Evolutionary conservation across 2,113 vertebrate species (phyloP).

Genomic region (Thamnaconus septentrionalis): DNA sequence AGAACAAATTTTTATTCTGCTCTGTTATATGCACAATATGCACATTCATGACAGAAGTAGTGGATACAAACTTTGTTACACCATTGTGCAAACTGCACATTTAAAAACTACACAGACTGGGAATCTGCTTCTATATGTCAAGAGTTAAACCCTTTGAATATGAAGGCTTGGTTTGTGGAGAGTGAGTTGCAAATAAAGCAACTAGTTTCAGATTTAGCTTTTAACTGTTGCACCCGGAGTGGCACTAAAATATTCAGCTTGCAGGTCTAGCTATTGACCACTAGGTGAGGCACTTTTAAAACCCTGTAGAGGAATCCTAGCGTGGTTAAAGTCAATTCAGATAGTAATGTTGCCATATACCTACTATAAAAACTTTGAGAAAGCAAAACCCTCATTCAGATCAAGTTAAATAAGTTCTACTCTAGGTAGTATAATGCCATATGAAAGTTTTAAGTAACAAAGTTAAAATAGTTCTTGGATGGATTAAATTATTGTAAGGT

Average conservation of each 20-base stretch:
- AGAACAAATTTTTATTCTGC: background rate
- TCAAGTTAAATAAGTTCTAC: conserved; percentile 1
- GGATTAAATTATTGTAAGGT: background rate
- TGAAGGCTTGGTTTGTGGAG: no score
- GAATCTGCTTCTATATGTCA: no score
- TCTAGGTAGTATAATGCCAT: conserved; percentile 32
- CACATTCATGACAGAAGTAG: background rate
- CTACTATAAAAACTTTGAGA: background rate
- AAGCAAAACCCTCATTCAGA: background rate
- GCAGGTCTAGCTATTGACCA: conserved; percentile 33
- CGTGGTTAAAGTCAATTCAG: background rate
- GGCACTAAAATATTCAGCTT: background rate
- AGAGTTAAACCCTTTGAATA: no score
- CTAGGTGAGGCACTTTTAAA: conserved; percentile 28
- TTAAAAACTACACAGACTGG: background rate
- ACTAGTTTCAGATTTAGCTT: background rate
- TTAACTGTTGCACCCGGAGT: background rate
- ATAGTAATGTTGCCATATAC: background rate
- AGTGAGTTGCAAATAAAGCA: no score
- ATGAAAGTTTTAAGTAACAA: conserved; percentile 1
- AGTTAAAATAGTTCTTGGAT: background rate
- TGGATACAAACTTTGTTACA: no score
- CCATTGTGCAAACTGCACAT: background rate
- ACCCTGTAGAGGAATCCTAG: no score
- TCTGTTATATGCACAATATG: background rate